A percentile compares a stretch with the other conserved stretches of the same genome.
Conservation (phyloP, 2,113 vertebrate genomes). For the Oncorhynchus nerka region DNA sequence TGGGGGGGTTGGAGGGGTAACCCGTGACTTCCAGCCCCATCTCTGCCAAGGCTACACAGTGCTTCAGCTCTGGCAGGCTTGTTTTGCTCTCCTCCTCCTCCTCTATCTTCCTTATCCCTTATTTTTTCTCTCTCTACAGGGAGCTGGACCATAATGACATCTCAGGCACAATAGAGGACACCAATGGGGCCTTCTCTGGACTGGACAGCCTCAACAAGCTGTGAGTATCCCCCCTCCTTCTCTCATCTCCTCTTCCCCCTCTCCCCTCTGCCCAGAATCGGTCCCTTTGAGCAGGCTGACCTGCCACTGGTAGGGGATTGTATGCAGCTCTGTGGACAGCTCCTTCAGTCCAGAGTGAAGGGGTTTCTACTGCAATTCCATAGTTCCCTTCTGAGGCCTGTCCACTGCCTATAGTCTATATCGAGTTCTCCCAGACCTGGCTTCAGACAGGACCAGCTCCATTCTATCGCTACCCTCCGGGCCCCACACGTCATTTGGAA, state of each 20-base stretch:
- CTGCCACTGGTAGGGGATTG: conserved; percentile 13
- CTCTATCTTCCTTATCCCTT: conserved; percentile 53
- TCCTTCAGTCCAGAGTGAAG: conserved; percentile 1
- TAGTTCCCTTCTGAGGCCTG: conserved; percentile 17
- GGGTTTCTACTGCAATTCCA: neutral
- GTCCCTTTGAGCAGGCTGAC: conserved; percentile 11
- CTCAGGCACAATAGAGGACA: conserved; percentile 95
- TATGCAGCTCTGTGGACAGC: conserved; percentile 8
- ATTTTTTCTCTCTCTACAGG: conserved; percentile 79
- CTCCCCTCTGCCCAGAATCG: neutral
- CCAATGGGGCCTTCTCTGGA: conserved; percentile 89
- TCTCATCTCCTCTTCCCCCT: conserved; percentile 7
- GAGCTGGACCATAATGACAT: conserved; percentile 98
- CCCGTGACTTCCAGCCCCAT: conserved; percentile 47
- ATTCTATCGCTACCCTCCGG: neutral
- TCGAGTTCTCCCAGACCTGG: neutral
- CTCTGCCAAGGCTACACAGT: conserved; percentile 49
- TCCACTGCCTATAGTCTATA: neutral
- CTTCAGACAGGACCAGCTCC: too few relatives aligned
- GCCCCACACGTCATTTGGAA: conserved; percentile 1
- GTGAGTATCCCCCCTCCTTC: conserved; percentile 78
- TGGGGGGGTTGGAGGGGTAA: conserved; percentile 25
- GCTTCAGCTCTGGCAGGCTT: conserved; percentile 34
- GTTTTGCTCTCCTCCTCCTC: conserved; percentile 14
- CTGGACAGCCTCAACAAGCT: conserved; percentile 92